Percentiles rank a stretch among this genome's conserved stretches.
Evolutionary conservation across 2,888 invertebrate genomes (phyloP).

Genomic region (Hoplodrina blanda): DNA sequence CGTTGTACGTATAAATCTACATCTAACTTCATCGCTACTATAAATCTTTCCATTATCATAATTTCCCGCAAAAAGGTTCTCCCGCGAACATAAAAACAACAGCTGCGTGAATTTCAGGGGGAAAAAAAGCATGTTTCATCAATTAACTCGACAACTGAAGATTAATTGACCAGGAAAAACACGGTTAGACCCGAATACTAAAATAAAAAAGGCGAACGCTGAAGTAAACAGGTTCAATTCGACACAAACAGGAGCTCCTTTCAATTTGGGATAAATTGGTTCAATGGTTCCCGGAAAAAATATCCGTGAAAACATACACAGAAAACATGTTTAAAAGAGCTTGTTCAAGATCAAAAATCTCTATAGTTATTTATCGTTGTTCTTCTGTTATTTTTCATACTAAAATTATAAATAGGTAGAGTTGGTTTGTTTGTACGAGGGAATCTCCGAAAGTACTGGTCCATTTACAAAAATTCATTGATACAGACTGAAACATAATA

Average conservation of each 20-base stretch:
- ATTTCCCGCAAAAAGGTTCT: not conserved
- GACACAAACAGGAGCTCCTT: conserved; percentile 30
- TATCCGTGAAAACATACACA: not conserved
- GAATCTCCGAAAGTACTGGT: too few relatives aligned
- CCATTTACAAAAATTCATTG: too few relatives aligned
- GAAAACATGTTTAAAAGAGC: not conserved
- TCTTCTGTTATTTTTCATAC: too few relatives aligned
- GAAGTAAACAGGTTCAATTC: conserved; percentile 15
- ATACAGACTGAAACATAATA: too few relatives aligned
- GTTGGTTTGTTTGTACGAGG: too few relatives aligned
- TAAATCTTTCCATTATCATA: not conserved
- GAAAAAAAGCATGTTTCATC: conserved; percentile 30
- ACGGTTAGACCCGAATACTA: conserved; percentile 16
- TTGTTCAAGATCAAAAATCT: not conserved
- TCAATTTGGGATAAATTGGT: conserved; percentile 29
- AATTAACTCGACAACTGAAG: conserved; percentile 32
- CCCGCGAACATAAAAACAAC: not conserved
- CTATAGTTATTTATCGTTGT: too few relatives aligned
- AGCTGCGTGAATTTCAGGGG: not conserved
- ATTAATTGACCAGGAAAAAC: conserved; percentile 53
- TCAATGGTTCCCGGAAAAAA: conserved; percentile 3
- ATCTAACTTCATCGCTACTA: not conserved
- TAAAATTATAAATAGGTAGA: too few relatives aligned
- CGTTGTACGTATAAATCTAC: too few relatives aligned
- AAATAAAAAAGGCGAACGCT: conserved; percentile 28